Evolutionary conservation across 2,888 invertebrate genomes (phyloP), one percentile per base, ranked within the genome.

Genomic region (Himalopsyche anomala): DNA sequence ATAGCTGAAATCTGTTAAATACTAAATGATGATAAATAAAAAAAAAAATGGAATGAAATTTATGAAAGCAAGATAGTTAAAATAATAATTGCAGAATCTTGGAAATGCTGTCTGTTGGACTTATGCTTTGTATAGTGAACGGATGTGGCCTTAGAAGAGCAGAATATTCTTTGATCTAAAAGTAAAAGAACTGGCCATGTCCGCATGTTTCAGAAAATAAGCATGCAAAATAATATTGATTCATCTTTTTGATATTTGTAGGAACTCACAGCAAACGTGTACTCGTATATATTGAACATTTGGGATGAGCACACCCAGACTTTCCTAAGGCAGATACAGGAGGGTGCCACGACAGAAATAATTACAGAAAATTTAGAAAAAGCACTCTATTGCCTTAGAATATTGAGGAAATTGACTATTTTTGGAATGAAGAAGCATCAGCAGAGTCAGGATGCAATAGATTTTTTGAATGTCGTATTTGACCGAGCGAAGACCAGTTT

Each of bases 381-480:
- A 89, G 96, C 97, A 0, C 93, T 97, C 6, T 93, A 98, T 0
- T 94, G 96, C n/a, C 92, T 98, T 51, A 95, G 97, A 91, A 96
- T 98, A 90, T 91, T 99, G 89, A 94, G 97, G 89, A 97, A 98
- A 91, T 92, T 98, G 81, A 95, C 97, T 0, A 95, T 97, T 36
- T 96, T 96, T 90, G 98, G 98, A 0, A 96, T 97, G 89, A 95
- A 95, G 89, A 96, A 95, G 89, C 96, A 96, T 0, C 95, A 96
- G 86, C 95, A 96, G 89, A 96, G 95, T 89, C 94, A 94, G 87
- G 95, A 96, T 89, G 96, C 96, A 38, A 94, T 96, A 91, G 94
- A 94, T 1, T 98, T 98, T 90, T 91, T 98, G 85, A 95, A 96
- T 90, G 94, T 96, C 40, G 94, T 97, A 56, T 97, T 98, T 91